Percentiles rank a stretch among this genome's conserved stretches.
phyloP scores from a whole-genome alignment of 2,888 invertebrate genomes.

The Mimumesa dahlbomi region DNA sequence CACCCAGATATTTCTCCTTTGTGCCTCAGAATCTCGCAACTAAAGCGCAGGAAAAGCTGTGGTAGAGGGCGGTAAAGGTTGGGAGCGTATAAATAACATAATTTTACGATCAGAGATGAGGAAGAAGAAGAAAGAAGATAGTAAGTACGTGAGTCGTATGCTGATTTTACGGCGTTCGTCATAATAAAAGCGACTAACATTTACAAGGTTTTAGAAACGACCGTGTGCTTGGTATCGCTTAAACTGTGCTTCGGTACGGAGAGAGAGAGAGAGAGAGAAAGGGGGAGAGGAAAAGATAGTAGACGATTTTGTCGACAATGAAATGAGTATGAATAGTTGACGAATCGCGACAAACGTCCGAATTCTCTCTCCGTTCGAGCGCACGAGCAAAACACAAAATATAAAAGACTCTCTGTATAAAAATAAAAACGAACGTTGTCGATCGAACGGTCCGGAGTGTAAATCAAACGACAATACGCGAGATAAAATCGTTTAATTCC shows the following conservation, averaged over 20 bases:
- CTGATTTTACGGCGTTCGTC: slow-evolving; percentile 59
- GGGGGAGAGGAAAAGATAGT: too few species aligned
- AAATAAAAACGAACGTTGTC: slow-evolving; percentile 3
- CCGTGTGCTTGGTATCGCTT: slow-evolving; percentile 67
- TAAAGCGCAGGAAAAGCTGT: slow-evolving; percentile 76
- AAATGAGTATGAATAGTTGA: neutral
- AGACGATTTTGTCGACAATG: neutral
- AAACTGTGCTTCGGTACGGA: slow-evolving; percentile 31
- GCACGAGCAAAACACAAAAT: neutral
- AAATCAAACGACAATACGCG: neutral
- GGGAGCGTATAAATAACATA: slow-evolving; percentile 16
- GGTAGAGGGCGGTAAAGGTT: slow-evolving; percentile 37
- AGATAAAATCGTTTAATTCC: neutral
- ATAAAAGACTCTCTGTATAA: neutral
- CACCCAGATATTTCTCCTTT: slow-evolving; percentile 47
- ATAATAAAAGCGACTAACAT: slow-evolving; percentile 69
- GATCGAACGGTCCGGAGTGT: neutral
- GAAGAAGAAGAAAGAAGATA: slow-evolving; percentile 41
- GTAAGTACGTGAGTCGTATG: slow-evolving; percentile 53
- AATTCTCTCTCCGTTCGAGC: neutral
- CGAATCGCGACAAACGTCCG: slow-evolving; percentile 4
- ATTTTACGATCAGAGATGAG: slow-evolving; percentile 32
- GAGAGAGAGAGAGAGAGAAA: too few species aligned
- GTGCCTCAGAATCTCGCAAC: slow-evolving; percentile 68
- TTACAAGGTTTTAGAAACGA: slow-evolving; percentile 66